Conservation (phyloP, 2,888 invertebrate species). For the Sinotaia quadrata region DNA sequence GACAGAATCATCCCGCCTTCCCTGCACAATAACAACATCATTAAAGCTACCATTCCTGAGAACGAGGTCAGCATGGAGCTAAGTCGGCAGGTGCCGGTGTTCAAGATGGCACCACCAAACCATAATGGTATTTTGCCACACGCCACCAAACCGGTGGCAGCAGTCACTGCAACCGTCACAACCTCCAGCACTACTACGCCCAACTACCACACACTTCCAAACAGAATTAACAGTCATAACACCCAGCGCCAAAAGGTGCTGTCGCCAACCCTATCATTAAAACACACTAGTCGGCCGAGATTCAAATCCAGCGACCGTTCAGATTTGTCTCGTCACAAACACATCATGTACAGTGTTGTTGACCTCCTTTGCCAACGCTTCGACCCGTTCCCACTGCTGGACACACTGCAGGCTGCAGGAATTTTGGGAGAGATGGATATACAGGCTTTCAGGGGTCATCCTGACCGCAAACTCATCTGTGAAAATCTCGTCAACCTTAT, state of each 20-base stretch:
- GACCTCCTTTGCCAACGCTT: slow-evolving; percentile 61
- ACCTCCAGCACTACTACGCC: slow-evolving; percentile 28
- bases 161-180: slow-evolving; percentile 12
- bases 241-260: slow-evolving; percentile 52
- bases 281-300: slow-evolving; percentile 38
- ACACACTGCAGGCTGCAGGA: slow-evolving; percentile 46
- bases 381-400: slow-evolving; percentile 56
- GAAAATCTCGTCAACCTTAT: slow-evolving; percentile 55
- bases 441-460: slow-evolving; percentile 54
- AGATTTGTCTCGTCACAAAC: slow-evolving; percentile 51
- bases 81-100: background rate
- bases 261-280: slow-evolving; percentile 52
- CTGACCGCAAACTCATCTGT: slow-evolving; percentile 56
- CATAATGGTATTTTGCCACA: background rate
- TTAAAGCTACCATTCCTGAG: slow-evolving; percentile 27
- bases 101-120: background rate
- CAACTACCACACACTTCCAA: slow-evolving; percentile 27
- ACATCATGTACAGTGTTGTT: slow-evolving; percentile 56
- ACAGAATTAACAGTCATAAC: slow-evolving; percentile 16
- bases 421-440: slow-evolving; percentile 52
- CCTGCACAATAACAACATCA: slow-evolving; percentile 25
- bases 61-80: slow-evolving; percentile 11
- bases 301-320: slow-evolving; percentile 52
- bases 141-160: slow-evolving; percentile 1
- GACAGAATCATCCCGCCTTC: slow-evolving; percentile 21